phyloP scores from a whole-genome alignment of 1,140 invertebrate species.

The Oncopodura yosiiana region DNA sequence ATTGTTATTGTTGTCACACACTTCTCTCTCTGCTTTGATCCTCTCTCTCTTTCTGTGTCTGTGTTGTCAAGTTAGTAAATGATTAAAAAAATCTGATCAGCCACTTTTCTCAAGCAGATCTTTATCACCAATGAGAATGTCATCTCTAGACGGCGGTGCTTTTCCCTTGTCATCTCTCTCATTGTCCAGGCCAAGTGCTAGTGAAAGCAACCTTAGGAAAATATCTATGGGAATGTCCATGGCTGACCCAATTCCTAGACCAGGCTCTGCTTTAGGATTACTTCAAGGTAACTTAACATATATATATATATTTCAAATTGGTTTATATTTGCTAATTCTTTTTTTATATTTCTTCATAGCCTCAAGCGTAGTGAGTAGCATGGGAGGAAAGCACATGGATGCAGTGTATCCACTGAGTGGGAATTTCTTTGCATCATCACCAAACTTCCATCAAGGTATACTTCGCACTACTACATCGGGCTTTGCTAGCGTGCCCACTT shows the following conservation, averaged over 20 bases:
- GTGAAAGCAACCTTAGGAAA: slow-evolving; percentile 44
- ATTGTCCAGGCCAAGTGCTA: slow-evolving; percentile 42
- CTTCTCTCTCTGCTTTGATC: too few species aligned
- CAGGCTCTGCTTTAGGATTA: slow-evolving; percentile 45
- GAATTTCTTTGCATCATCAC: slow-evolving; percentile 31
- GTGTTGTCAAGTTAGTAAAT: too few species aligned
- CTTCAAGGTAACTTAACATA: slow-evolving; percentile 39
- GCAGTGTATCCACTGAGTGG: slow-evolving; percentile 24
- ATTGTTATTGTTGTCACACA: too few species aligned
- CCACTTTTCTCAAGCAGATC: slow-evolving; percentile 32
- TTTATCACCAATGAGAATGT: slow-evolving; percentile 40
- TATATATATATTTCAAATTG: background rate
- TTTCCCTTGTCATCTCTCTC: slow-evolving; percentile 37
- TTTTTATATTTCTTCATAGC: slow-evolving; percentile 35
- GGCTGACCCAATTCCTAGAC: slow-evolving; percentile 39
- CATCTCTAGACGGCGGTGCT: slow-evolving; percentile 39
- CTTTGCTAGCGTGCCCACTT: slow-evolving; percentile 14
- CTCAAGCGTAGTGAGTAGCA: slow-evolving; percentile 41
- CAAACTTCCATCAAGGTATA: slow-evolving; percentile 29
- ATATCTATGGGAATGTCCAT: slow-evolving; percentile 38
- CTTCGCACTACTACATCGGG: slow-evolving; percentile 36
- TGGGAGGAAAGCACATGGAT: slow-evolving; percentile 33
- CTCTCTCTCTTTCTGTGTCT: too few species aligned
- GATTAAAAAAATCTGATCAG: too few species aligned
- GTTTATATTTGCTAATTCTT: background rate